Percentiles rank a stretch among this genome's conserved stretches.
Evolutionary conservation across 2,888 invertebrate genomes (phyloP).

Genomic region (Choreutis nemorana): DNA sequence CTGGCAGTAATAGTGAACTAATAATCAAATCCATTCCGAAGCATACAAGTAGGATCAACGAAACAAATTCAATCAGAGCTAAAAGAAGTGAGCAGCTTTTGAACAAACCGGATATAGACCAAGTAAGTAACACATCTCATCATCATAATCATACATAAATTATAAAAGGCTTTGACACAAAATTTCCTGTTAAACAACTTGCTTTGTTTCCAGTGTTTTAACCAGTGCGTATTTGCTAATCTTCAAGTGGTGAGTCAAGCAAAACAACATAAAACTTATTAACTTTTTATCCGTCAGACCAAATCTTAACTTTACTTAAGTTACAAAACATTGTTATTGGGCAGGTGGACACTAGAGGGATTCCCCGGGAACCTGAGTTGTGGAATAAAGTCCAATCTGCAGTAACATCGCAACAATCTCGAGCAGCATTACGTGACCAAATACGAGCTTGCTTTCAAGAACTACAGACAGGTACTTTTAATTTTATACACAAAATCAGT

Average conservation of each 20-base stretch:
- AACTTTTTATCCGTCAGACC: neutral
- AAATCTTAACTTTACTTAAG: no score
- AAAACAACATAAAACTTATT: no score
- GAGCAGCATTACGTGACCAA: conserved; percentile 38
- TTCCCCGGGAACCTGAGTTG: conserved; percentile 48
- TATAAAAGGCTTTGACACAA: conserved; percentile 4
- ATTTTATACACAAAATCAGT: no score
- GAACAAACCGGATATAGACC: conserved; percentile 29
- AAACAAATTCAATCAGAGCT: conserved; percentile 9
- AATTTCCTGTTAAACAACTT: conserved; percentile 3
- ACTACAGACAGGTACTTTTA: conserved; percentile 39
- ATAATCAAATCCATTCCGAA: conserved; percentile 20
- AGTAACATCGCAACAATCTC: conserved; percentile 50
- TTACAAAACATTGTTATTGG: neutral
- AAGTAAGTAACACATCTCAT: conserved; percentile 27
- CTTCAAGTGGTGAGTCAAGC: conserved; percentile 57
- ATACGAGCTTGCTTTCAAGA: conserved; percentile 52
- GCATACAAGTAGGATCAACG: conserved; percentile 19
- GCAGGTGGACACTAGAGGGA: conserved; percentile 50
- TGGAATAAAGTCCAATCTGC: conserved; percentile 45
- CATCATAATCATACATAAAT: neutral
- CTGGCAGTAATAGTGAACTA: conserved; percentile 23
- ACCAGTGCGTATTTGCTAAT: conserved; percentile 60
- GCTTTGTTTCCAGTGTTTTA: conserved; percentile 47
- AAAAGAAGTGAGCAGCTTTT: conserved; percentile 31